Evolutionary conservation across 2,113 vertebrate genomes (phyloP).

Genomic region (Castor canadensis): DNA sequence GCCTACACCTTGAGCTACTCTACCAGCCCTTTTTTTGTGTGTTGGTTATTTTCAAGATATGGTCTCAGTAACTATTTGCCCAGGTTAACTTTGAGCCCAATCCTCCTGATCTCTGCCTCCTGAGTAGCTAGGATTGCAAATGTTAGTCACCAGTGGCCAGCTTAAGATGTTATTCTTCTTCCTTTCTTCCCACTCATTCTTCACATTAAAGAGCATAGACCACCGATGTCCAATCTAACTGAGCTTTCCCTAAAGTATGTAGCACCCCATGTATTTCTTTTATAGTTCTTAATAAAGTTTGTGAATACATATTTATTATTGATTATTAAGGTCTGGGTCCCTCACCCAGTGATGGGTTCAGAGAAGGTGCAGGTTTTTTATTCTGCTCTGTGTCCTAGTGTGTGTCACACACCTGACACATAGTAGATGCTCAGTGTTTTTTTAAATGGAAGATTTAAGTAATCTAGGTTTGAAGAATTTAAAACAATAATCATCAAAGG

Average conservation of each 20-base stretch:
- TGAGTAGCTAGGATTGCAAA: too few relatives aligned
- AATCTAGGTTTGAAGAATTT: background rate
- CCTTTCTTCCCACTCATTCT: background rate
- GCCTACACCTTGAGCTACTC: too few relatives aligned
- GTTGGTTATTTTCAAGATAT: too few relatives aligned
- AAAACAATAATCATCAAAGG: conserved; percentile 21
- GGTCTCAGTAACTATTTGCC: too few relatives aligned
- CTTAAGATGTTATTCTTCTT: background rate
- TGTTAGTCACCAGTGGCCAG: too few relatives aligned
- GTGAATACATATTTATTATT: background rate
- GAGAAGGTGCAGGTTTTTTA: background rate
- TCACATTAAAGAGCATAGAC: background rate
- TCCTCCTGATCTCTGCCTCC: too few relatives aligned
- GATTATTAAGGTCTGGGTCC: background rate
- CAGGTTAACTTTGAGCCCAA: too few relatives aligned
- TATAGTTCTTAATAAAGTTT: background rate
- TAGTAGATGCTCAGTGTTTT: background rate
- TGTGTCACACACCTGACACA: background rate
- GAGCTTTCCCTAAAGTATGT: background rate
- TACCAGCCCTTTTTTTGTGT: too few relatives aligned
- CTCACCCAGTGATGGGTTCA: background rate
- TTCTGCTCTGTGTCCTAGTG: background rate
- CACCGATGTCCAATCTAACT: background rate
- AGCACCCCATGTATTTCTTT: background rate
- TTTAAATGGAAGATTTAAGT: background rate